Evolutionary conservation across 2,888 invertebrate species (phyloP).

Genomic region (Drosophila siamana): DNA sequence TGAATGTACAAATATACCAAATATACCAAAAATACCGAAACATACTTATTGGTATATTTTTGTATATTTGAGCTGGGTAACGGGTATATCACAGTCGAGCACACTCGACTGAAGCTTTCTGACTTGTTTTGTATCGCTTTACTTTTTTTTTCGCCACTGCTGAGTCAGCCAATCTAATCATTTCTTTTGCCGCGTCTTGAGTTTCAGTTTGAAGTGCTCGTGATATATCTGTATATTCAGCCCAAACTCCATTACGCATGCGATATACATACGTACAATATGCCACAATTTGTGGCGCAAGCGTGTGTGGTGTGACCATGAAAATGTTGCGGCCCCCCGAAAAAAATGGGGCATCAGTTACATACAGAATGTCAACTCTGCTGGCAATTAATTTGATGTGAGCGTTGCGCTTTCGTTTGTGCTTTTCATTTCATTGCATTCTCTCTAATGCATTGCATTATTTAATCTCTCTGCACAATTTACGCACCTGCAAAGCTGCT

Average conservation of each 20-base stretch:
- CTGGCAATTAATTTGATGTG: too few relatives aligned
- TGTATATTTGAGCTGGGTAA: too few relatives aligned
- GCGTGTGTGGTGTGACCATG: conserved; percentile 57
- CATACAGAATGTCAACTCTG: neutral
- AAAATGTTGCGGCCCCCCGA: too few relatives aligned
- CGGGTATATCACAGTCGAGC: too few relatives aligned
- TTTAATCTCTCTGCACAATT: conserved; percentile 48
- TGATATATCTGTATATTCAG: conserved; percentile 17
- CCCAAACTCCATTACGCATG: conserved; percentile 39
- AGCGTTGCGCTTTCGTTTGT: conserved; percentile 21
- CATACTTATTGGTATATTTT: too few relatives aligned
- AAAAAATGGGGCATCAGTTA: conserved; percentile 34
- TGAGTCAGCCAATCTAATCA: conserved; percentile 11
- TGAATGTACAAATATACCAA: too few relatives aligned
- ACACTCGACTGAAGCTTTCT: too few relatives aligned
- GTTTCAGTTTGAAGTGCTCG: conserved; percentile 14
- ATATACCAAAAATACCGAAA: too few relatives aligned
- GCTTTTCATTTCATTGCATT: neutral
- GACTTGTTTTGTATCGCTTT: too few relatives aligned
- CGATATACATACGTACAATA: conserved; percentile 6
- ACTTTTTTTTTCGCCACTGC: too few relatives aligned
- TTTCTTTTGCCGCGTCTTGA: neutral
- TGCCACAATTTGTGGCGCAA: too few relatives aligned
- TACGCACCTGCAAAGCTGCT: conserved; percentile 43
- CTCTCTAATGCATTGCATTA: conserved; percentile 43